A percentile compares a stretch with the other conserved stretches of the same genome.
Conservation (phyloP, 2,888 invertebrate species). For the Xylocampa areola region DNA sequence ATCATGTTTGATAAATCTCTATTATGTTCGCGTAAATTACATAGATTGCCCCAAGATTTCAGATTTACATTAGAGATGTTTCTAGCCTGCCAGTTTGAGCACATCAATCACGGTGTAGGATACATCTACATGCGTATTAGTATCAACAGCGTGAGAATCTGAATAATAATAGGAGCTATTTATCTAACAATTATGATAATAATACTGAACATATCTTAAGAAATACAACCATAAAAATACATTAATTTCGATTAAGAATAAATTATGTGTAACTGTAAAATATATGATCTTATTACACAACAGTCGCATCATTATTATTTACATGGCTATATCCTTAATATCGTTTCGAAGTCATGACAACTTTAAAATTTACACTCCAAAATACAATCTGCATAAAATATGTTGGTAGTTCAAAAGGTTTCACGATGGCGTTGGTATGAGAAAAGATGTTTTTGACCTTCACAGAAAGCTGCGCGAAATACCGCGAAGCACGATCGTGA, state of each 20-base stretch:
- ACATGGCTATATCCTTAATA: constrained; percentile 36
- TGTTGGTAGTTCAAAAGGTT: constrained; percentile 60
- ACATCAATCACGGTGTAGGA: constrained; percentile 40
- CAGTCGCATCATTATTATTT: constrained; percentile 40
- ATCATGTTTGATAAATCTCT: constrained; percentile 54
- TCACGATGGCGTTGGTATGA: constrained; percentile 61
- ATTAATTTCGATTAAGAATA: constrained; percentile 31
- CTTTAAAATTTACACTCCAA: constrained; percentile 60
- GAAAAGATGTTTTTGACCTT: constrained; percentile 73
- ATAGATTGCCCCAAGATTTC: constrained; percentile 45
- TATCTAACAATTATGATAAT: constrained; percentile 18
- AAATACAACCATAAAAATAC: constrained; percentile 23
- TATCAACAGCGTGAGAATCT: constrained; percentile 41
- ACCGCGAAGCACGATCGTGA: constrained; percentile 57
- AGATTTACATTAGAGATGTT: constrained; percentile 43
- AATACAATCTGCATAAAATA: constrained; percentile 56
- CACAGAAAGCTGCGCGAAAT: constrained; percentile 64
- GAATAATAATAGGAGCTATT: not conserved
- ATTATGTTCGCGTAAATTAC: constrained; percentile 46
- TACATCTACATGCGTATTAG: constrained; percentile 19
- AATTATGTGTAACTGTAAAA: constrained; percentile 42
- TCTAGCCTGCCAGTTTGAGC: constrained; percentile 19
- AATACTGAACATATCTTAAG: no score
- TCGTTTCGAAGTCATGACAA: constrained; percentile 45
- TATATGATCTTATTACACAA: constrained; percentile 49